Base-by-base conservation (phyloP, 2,797 vertebrate genomes). In the Orestias chungarensis region DNA sequence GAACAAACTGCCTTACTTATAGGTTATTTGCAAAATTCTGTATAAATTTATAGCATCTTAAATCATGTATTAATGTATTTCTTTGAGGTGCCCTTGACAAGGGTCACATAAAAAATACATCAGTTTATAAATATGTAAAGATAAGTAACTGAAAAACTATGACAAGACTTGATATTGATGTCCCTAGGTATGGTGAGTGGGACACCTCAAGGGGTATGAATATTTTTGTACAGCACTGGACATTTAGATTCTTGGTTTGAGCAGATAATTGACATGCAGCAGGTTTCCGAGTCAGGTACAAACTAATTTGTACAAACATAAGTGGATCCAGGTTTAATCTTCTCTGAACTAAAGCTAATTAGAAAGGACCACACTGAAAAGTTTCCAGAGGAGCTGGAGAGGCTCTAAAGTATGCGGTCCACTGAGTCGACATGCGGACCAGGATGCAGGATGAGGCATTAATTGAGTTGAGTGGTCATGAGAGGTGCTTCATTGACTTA, bases 351-450 rank as follows among this genome's bases (percentile, higher is more conserved):
- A 27, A 47, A 52, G 47, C 61, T 81, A 11, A 66, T 59, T 62
- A 61, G 67, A 71, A 76, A 49, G 47, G 52, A 69, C 12, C 46
- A 68, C 65, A 42, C 35, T 61, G 55, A 66, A 38, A 44, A 25
- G 59, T 66, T 55, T 75, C 52, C 59, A 76, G 68, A 84, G 79
- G 71, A 74, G 72, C 70, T 82, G 68, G n/a, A 78, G 72, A 78
- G 66, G 52, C 54, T 50, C 59, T 68, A 46, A 74, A 75, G 66
- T 61, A 43, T 0, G 43, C 47, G 64, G 74, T 20, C 66, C 14
- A 8, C 73, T 64, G 49, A 74, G 61, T 59, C 76, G n/a, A 35
- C 65, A 57, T 9, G 61, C 70, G 75, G 52, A 79, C 77, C 65
- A 70, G 61, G 76, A 73, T 44, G 50, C 33, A 54, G 73, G 46